Evolutionary conservation across 1,140 invertebrate genomes (phyloP).

Genomic region (Papilio glaucus): DNA sequence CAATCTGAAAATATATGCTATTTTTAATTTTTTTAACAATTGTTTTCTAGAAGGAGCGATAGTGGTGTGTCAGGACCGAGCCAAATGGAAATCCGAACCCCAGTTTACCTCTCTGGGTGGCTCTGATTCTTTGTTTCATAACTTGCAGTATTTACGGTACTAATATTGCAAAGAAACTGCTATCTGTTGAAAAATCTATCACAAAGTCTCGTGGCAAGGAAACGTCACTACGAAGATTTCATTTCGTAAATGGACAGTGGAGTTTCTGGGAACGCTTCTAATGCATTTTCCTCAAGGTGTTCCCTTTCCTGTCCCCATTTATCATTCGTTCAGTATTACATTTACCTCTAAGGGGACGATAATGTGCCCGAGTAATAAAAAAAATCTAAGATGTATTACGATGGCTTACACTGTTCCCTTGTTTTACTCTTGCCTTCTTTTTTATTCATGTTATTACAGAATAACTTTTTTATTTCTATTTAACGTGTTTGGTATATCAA

Average conservation of each 20-base stretch:
- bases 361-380: background rate
- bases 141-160: no score
- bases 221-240: constrained; percentile 2
- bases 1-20: no score
- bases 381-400: background rate
- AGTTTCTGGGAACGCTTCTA: constrained; percentile 5
- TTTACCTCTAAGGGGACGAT: background rate
- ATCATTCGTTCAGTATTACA: constrained; percentile 28
- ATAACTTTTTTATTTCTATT: background rate
- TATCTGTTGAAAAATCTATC: constrained; percentile 22
- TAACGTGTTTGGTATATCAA: background rate
- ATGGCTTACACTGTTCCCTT: background rate
- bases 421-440: background rate
- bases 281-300: constrained; percentile 14
- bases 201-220: constrained; percentile 6
- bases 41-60: no score
- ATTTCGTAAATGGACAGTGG: constrained; percentile 7
- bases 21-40: no score
- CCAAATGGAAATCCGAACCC: no score
- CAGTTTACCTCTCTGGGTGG: no score
- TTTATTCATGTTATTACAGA: background rate
- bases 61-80: no score
- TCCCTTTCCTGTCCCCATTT: background rate
- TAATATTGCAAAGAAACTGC: no score
- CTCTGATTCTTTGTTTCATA: no score